phyloP scores from a whole-genome alignment of 1,140 invertebrate species.

The Arion vulgaris region DNA sequence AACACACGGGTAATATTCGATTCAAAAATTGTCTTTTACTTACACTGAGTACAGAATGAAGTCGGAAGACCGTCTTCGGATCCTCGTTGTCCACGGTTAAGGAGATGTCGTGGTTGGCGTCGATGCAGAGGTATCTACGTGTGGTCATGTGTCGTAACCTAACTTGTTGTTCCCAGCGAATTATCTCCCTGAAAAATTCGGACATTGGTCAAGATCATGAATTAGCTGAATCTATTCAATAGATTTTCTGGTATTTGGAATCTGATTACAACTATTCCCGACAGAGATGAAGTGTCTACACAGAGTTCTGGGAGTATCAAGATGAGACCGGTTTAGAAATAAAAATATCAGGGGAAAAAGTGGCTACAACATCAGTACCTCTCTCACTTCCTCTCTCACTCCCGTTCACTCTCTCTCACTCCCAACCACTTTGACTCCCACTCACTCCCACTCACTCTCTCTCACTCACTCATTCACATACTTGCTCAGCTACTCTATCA shows the following conservation, averaged over 20 bases:
- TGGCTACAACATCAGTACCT: background rate
- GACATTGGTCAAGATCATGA: no score
- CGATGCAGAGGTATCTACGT: conserved; percentile 69
- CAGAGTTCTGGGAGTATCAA: no score
- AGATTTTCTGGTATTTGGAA: no score
- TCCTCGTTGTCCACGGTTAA: conserved; percentile 69
- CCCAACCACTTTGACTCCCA: background rate
- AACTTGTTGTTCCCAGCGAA: conserved; percentile 72
- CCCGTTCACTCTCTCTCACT: no score
- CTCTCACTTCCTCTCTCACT: background rate
- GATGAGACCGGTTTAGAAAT: no score
- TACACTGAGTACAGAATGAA: conserved; percentile 69
- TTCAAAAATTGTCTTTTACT: no score
- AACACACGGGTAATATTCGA: no score
- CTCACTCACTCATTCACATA: background rate
- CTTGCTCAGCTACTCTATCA: background rate
- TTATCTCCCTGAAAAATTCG: conserved; percentile 62
- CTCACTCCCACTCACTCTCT: background rate
- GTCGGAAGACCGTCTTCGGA: conserved; percentile 70
- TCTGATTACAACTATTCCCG: no score
- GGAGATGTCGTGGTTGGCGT: conserved; percentile 63
- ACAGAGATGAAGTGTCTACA: no score
- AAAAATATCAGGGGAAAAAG: no score
- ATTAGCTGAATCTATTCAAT: no score
- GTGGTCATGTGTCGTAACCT: conserved; percentile 72